These are phyloP conservation scores for Acleris literana DNA, from an alignment of 2,888 invertebrate genomes.

Conservation along the genomic window DNA sequence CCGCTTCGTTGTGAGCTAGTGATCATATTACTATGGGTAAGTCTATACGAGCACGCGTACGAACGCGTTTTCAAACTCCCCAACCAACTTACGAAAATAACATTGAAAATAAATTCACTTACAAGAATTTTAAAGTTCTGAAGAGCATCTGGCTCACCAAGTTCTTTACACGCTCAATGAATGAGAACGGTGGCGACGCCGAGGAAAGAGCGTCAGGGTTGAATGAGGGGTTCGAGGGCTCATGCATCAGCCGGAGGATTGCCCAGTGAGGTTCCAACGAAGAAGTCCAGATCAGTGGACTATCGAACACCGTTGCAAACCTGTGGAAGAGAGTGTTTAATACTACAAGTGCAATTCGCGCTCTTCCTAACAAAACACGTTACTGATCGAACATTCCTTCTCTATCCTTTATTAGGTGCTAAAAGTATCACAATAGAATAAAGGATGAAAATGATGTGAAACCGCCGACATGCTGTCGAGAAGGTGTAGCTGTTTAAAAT, in stretches of 20 bases:
- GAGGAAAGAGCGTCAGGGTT: slow-evolving; percentile 40
- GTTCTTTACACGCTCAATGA: slow-evolving; percentile 44
- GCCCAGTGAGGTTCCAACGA: slow-evolving; percentile 55
- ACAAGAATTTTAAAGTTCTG: slow-evolving; percentile 25
- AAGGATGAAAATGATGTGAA: no score
- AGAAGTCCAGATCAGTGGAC: slow-evolving; percentile 62
- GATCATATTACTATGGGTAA: no score
- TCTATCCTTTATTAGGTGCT: neutral
- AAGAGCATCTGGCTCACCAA: slow-evolving; percentile 30
- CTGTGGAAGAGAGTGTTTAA: slow-evolving; percentile 43
- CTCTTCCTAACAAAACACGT: no score
- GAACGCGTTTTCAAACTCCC: no score
- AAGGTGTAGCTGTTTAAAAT: no score
- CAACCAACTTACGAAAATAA: no score
- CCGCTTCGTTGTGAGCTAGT: no score
- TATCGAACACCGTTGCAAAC: slow-evolving; percentile 54
- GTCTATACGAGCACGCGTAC: no score
- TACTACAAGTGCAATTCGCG: no score
- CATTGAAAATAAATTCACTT: slow-evolving; percentile 16
- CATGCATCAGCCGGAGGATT: slow-evolving; percentile 54
- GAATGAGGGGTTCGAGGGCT: slow-evolving; percentile 53
- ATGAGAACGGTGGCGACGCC: slow-evolving; percentile 45
- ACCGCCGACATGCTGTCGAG: no score
- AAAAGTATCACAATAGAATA: no score
- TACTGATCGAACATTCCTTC: no score